A percentile compares a stretch with the other conserved stretches of the same genome.
These are phyloP conservation scores for Dendroctonus valens DNA, from an alignment of 1,140 invertebrate genomes.

Conservation along the genomic window DNA sequence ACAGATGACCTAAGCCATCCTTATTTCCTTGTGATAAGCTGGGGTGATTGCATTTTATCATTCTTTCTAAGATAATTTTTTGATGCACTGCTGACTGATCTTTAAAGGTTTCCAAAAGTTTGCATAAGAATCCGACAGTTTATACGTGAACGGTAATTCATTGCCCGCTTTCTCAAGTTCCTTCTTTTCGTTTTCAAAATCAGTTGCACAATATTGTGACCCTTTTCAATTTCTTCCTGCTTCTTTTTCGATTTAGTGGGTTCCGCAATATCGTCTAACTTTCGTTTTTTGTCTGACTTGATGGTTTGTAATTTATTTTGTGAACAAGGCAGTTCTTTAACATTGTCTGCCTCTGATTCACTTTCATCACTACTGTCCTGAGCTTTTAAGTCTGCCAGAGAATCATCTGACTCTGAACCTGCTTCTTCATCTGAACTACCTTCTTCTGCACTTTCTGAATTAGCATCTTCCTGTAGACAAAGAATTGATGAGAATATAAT, in stretches of 20 bases:
- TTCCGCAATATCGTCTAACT: slow-evolving; percentile 30
- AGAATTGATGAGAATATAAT: too few relatives aligned
- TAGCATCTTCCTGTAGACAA: slow-evolving; percentile 35
- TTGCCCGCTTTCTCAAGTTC: slow-evolving; percentile 59
- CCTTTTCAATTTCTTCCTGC: slow-evolving; percentile 5
- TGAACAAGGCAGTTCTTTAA: slow-evolving; percentile 25
- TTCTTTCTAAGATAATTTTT: slow-evolving; percentile 70
- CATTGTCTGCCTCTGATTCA: slow-evolving; percentile 44
- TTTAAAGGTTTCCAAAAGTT: slow-evolving; percentile 65
- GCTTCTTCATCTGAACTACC: slow-evolving; percentile 47
- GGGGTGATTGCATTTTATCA: slow-evolving; percentile 84
- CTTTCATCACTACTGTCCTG: slow-evolving; percentile 49
- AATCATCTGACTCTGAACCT: slow-evolving; percentile 44
- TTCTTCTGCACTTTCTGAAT: slow-evolving; percentile 44
- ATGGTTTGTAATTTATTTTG: slow-evolving; percentile 18
- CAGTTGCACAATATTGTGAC: slow-evolving; percentile 1
- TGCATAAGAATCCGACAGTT: slow-evolving; percentile 66
- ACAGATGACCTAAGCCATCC: slow-evolving; percentile 70
- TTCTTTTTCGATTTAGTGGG: slow-evolving; percentile 19
- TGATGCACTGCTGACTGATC: slow-evolving; percentile 63
- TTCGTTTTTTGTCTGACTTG: slow-evolving; percentile 21
- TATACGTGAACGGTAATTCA: slow-evolving; percentile 70
- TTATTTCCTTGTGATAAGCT: slow-evolving; percentile 74
- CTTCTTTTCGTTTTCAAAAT: slow-evolving; percentile 21
- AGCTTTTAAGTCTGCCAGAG: slow-evolving; percentile 46